These are phyloP conservation scores for Lobophora halterata DNA, from an alignment of 2,888 invertebrate species.

Conservation along the genomic window DNA sequence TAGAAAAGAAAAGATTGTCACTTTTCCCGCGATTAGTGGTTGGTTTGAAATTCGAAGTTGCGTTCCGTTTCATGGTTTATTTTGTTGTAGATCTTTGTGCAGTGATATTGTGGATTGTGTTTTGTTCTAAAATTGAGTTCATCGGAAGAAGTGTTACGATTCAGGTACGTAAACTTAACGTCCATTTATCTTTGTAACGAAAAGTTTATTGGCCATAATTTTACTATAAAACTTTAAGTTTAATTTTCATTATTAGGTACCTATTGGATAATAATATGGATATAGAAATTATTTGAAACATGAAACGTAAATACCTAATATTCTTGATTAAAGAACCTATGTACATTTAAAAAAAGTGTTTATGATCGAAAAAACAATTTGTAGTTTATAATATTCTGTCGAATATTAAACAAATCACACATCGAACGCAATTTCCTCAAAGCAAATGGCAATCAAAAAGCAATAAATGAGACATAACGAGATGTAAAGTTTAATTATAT, in stretches of 20 bases:
- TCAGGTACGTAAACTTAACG: slow-evolving; percentile 17
- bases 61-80: slow-evolving; percentile 14
- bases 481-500: slow-evolving; percentile 19
- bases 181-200: neutral
- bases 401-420: no score
- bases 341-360: no score
- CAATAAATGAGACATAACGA: slow-evolving; percentile 16
- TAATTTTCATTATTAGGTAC: no score
- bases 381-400: no score
- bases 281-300: no score
- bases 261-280: no score
- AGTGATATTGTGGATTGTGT: slow-evolving; percentile 17
- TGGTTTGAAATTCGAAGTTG: slow-evolving; percentile 16
- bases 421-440: no score
- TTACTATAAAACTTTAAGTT: no score
- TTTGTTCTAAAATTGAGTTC: slow-evolving; percentile 1
- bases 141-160: slow-evolving; percentile 17
- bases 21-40: slow-evolving; percentile 21
- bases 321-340: no score
- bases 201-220: slow-evolving; percentile 1
- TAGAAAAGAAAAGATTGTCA: slow-evolving; percentile 18
- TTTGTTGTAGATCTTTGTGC: slow-evolving; percentile 11
- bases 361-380: slow-evolving; percentile 7
- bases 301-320: no score
- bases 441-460: slow-evolving; percentile 12